A percentile compares a stretch with the other conserved stretches of the same genome.
Evolutionary conservation across 1,140 invertebrate genomes (phyloP).

Genomic region (Propsilocerus akamusi): DNA sequence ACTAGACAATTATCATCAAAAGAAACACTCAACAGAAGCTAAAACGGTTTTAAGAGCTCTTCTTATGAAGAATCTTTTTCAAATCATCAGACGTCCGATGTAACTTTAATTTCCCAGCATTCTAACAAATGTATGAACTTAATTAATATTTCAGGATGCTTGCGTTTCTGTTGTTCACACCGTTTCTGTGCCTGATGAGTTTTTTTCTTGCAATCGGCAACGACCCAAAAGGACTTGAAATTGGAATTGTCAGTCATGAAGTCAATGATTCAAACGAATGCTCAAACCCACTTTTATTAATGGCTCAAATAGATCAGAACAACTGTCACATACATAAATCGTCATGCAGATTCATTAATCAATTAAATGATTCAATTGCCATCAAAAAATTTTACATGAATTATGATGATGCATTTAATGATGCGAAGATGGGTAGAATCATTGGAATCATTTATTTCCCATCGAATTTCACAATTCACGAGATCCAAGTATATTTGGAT

Average conservation of each 20-base stretch:
- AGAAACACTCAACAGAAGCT: no score
- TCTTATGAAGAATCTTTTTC: slow-evolving; percentile 38
- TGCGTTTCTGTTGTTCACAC: slow-evolving; percentile 63
- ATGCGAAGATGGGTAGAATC: slow-evolving; percentile 36
- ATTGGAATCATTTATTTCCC: slow-evolving; percentile 54
- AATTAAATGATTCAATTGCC: no score
- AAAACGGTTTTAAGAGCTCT: slow-evolving; percentile 20
- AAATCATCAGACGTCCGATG: slow-evolving; percentile 44
- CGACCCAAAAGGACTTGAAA: slow-evolving; percentile 45
- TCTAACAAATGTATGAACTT: no score
- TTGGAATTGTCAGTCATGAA: slow-evolving; percentile 65
- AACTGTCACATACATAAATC: no score
- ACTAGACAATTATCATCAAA: background rate
- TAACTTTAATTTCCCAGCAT: no score
- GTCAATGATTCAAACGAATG: slow-evolving; percentile 20
- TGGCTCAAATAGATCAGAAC: no score
- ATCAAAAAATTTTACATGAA: no score
- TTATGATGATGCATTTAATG: slow-evolving; percentile 26
- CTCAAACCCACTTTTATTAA: slow-evolving; percentile 14
- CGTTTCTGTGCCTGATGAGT: slow-evolving; percentile 54
- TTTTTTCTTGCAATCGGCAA: slow-evolving; percentile 67
- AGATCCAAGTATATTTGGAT: slow-evolving; percentile 33
- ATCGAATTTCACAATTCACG: slow-evolving; percentile 52
- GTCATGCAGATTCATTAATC: no score
- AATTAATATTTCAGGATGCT: slow-evolving; percentile 38